These are phyloP conservation scores for Acanthis flammea DNA, from an alignment of 2,797 vertebrate species.

Conservation along the genomic window DNA sequence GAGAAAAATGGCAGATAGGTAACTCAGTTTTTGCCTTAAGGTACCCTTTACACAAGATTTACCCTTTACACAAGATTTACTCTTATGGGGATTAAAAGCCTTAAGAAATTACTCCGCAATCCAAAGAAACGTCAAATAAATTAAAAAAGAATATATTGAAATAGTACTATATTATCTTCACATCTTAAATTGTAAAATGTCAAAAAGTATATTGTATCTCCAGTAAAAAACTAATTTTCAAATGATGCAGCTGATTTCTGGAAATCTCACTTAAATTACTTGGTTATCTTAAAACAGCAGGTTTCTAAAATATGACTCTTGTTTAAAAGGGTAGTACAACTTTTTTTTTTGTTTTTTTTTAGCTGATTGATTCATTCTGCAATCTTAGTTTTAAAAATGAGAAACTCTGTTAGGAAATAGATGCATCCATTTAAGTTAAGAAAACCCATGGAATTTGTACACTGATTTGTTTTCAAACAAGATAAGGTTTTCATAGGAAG, in stretches of 20 bases:
- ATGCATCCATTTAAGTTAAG: neutral
- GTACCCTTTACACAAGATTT: neutral
- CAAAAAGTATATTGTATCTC: neutral
- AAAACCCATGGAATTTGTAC: neutral
- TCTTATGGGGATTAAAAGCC: neutral
- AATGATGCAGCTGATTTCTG: neutral
- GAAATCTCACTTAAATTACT: neutral
- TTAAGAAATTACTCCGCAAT: neutral
- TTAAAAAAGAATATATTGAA: neutral
- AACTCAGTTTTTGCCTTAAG: neutral
- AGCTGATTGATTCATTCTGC: neutral
- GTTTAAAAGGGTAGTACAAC: neutral
- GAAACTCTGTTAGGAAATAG: neutral
- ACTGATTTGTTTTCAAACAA: neutral
- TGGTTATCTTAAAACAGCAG: neutral
- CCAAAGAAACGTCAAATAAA: neutral
- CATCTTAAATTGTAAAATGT: neutral
- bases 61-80: neutral
- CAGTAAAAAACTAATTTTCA: neutral
- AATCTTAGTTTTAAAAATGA: neutral
- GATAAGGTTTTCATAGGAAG: neutral
- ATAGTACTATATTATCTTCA: neutral
- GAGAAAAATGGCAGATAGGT: neutral
- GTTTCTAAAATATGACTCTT: neutral
- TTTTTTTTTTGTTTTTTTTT: neutral